Percentiles rank a stretch among this genome's conserved stretches.
phyloP scores from a whole-genome alignment of 2,113 vertebrate genomes.

The Agapornis roseicollis region DNA sequence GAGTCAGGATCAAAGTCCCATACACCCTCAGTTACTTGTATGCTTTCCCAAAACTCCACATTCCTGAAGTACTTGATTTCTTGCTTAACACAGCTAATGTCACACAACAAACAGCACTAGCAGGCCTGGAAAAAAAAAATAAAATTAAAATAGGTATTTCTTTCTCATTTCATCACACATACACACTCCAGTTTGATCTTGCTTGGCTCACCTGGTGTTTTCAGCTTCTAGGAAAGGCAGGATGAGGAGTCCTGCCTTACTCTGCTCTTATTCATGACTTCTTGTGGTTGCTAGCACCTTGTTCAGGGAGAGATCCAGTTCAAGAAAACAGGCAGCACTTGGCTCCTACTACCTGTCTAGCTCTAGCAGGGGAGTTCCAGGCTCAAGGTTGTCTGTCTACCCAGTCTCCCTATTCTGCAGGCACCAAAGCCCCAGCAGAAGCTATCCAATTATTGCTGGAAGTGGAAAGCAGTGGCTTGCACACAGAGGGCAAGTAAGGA shows the following conservation, averaged over 20 bases:
- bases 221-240: not conserved
- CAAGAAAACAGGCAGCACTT: not conserved
- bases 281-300: not conserved
- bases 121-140: not conserved
- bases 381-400: not conserved
- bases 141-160: not conserved
- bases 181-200: not conserved
- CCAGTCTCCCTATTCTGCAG: accelerated
- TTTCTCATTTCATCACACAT: not conserved
- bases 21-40: not conserved
- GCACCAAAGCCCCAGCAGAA: not conserved
- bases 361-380: not conserved
- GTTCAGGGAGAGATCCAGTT: not conserved
- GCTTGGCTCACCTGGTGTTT: not conserved
- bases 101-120: not conserved
- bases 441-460: not conserved
- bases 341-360: not conserved
- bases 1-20: not conserved
- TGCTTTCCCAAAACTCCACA: not conserved
- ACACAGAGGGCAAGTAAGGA: not conserved
- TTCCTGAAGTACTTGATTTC: not conserved
- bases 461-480: not conserved
- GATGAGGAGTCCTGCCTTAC: not conserved
- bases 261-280: not conserved
- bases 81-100: not conserved